Conservation (phyloP, 1,140 invertebrate species). For the Tribolium castaneum region DNA sequence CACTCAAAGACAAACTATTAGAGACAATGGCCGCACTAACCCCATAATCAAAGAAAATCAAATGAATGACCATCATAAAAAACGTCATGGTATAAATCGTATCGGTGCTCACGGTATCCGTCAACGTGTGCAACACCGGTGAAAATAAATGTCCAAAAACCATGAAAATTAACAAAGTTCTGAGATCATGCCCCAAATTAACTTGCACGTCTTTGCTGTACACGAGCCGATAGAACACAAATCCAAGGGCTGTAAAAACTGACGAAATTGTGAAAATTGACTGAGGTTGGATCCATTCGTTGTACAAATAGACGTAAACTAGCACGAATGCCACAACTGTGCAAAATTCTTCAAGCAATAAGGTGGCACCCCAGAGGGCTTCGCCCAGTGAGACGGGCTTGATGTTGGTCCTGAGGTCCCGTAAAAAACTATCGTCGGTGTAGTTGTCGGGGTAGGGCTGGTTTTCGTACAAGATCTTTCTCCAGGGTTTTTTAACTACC, state of each 20-base stretch:
- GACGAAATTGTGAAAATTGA: constrained; percentile 70
- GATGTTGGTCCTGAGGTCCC: constrained; percentile 83
- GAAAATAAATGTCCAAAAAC: constrained; percentile 88
- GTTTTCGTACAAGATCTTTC: constrained; percentile 91
- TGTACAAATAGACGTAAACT: constrained; percentile 79
- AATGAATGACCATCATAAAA: constrained; percentile 87
- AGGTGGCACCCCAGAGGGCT: constrained; percentile 78
- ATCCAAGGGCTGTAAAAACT: constrained; percentile 68
- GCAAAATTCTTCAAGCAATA: constrained; percentile 80
- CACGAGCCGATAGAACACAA: constrained; percentile 67
- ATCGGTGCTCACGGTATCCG: constrained; percentile 95
- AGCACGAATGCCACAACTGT: constrained; percentile 81
- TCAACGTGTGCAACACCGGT: constrained; percentile 93
- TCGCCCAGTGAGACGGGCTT: constrained; percentile 75
- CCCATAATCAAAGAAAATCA: constrained; percentile 94
- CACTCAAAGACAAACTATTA: constrained; percentile 88
- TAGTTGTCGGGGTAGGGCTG: constrained; percentile 91
- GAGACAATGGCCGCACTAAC: constrained; percentile 82
- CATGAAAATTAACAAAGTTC: constrained; percentile 82
- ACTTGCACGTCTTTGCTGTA: constrained; percentile 38
- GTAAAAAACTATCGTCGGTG: constrained; percentile 85
- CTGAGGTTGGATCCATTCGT: constrained; percentile 73
- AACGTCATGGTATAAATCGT: constrained; percentile 94
- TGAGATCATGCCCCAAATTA: constrained; percentile 57
- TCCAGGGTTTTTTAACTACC: constrained; percentile 69